Conservation (phyloP, 1,140 invertebrate species). For the Rhagoletis zephyria region DNA sequence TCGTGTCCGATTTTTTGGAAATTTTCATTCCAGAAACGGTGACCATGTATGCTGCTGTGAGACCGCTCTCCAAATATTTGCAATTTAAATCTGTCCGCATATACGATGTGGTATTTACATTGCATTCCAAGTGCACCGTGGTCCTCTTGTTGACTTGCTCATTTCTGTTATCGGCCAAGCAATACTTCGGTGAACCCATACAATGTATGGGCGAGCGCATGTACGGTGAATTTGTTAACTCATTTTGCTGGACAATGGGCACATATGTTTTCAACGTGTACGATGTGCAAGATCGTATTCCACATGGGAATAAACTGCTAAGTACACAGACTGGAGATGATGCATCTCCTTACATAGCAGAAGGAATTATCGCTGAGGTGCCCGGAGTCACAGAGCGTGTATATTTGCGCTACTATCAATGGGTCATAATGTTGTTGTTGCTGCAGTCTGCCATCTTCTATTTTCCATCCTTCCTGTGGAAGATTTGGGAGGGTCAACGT, state of each 20-base stretch:
- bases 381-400: conserved; percentile 76
- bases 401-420: conserved; percentile 90
- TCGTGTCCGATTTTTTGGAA: conserved; percentile 41
- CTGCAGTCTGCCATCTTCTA: conserved; percentile 86
- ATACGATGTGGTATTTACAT: conserved; percentile 79
- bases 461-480: conserved; percentile 84
- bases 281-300: conserved; percentile 19
- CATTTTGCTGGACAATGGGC: conserved; percentile 85
- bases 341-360: background rate
- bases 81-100: conserved; percentile 79
- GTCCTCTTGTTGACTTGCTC: conserved; percentile 79
- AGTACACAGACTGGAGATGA: background rate
- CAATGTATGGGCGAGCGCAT: conserved; percentile 77
- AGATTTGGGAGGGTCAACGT: conserved; percentile 81
- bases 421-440: conserved; percentile 87
- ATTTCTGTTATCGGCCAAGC: conserved; percentile 80
- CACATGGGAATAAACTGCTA: conserved; percentile 1
- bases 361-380: background rate
- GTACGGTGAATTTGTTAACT: conserved; percentile 78
- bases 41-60: conserved; percentile 66
- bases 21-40: conserved; percentile 35
- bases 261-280: conserved; percentile 79
- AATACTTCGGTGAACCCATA: conserved; percentile 83
- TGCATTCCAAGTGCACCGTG: conserved; percentile 81
- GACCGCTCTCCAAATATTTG: conserved; percentile 72